phyloP scores from a whole-genome alignment of 2,797 vertebrate genomes.

The Apodemus agrarius region DNA sequence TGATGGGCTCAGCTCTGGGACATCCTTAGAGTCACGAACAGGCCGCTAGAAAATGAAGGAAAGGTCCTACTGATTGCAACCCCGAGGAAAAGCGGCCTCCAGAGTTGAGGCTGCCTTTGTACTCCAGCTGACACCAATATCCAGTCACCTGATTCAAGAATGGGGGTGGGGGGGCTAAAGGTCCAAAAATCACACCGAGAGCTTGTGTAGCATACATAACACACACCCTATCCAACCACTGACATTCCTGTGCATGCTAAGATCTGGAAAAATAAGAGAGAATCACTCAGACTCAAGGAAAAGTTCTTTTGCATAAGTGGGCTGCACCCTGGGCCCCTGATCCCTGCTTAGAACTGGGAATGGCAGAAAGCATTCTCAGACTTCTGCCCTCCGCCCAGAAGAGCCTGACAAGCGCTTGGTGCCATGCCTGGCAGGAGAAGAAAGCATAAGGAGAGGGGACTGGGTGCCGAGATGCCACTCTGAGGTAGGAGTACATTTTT shows the following conservation, averaged over 20 bases:
- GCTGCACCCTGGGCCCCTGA: accelerated
- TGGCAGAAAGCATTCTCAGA: slow-evolving; percentile 4
- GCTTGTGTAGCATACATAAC: not conserved
- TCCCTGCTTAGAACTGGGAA: not conserved
- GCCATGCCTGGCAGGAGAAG: not conserved
- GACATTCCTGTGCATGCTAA: not conserved
- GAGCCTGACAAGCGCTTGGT: not conserved
- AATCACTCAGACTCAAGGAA: not conserved
- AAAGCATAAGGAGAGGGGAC: slow-evolving; percentile 10
- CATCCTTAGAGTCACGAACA: slow-evolving; percentile 59
- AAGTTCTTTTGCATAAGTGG: not conserved
- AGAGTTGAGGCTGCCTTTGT: slow-evolving; percentile 19
- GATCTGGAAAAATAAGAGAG: not conserved
- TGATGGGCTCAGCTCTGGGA: slow-evolving; percentile 50
- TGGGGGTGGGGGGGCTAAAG: not conserved
- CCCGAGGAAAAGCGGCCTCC: slow-evolving; percentile 80
- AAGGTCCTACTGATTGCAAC: slow-evolving; percentile 42
- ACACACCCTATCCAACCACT: not conserved
- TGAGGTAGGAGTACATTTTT: slow-evolving; percentile 9
- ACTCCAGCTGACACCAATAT: slow-evolving; percentile 34
- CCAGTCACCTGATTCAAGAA: slow-evolving; percentile 42
- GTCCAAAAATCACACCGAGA: slow-evolving; percentile 22
- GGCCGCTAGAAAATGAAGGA: slow-evolving; percentile 56
- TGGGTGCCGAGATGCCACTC: slow-evolving; percentile 32
- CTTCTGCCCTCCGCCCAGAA: slow-evolving; percentile 53